phyloP scores from a whole-genome alignment of 2,113 vertebrate genomes.

The Zosterops borbonicus region DNA sequence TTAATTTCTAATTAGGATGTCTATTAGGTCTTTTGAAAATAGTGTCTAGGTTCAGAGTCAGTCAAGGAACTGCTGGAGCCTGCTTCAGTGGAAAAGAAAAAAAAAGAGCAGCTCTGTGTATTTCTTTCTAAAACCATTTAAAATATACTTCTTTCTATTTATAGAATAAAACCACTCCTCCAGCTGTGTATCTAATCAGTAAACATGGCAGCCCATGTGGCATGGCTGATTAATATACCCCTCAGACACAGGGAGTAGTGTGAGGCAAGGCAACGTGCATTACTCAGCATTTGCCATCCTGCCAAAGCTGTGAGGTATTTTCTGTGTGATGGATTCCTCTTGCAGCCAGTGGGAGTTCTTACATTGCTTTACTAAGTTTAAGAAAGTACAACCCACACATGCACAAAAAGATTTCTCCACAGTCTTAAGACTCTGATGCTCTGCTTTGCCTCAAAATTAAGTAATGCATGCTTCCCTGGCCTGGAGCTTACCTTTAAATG shows the following conservation, averaged over 20 bases:
- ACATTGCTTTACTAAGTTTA: background rate
- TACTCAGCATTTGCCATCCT: slow-evolving; percentile 42
- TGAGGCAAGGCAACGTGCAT: background rate
- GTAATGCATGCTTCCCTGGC: rapidly evolving
- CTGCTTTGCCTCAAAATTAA: background rate
- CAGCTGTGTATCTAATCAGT: slow-evolving; percentile 61
- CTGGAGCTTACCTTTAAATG: background rate
- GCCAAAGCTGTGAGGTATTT: slow-evolving; percentile 25
- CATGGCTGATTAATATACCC: slow-evolving; percentile 28
- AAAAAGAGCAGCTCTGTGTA: background rate
- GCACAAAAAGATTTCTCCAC: background rate
- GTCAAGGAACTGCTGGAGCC: background rate
- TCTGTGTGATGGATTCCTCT: background rate
- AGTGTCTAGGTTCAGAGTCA: background rate
- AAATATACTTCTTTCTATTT: slow-evolving; percentile 10
- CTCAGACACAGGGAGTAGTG: background rate
- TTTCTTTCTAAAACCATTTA: background rate
- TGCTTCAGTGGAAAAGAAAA: background rate
- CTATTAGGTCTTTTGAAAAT: background rate
- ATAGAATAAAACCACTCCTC: slow-evolving; percentile 31
- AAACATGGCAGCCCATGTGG: slow-evolving; percentile 32
- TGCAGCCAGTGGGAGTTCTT: background rate
- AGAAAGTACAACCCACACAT: background rate
- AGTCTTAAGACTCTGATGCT: background rate
- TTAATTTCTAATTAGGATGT: background rate